These are phyloP conservation scores for Crotophaga sulcirostris DNA, from an alignment of 2,113 vertebrate species.

Conservation along the genomic window DNA sequence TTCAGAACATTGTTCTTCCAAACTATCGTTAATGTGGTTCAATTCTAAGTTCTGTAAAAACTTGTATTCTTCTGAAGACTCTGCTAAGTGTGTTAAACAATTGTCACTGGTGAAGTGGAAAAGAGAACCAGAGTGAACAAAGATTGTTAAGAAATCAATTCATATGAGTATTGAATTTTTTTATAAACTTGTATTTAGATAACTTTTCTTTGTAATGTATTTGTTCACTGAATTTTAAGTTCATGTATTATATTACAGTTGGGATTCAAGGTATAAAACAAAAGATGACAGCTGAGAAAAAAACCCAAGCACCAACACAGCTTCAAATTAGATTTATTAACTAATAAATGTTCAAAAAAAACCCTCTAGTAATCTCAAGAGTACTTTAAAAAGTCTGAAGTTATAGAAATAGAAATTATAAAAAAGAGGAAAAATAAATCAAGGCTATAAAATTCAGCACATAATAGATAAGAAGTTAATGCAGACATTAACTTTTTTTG, in stretches of 20 bases:
- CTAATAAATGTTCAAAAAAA: background rate
- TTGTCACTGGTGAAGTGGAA: background rate
- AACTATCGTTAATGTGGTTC: background rate
- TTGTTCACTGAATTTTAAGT: background rate
- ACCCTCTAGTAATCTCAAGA: background rate
- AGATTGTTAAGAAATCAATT: background rate
- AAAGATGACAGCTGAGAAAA: background rate
- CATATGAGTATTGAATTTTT: background rate
- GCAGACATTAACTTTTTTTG: background rate
- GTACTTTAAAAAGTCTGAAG: background rate
- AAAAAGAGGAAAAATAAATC: background rate
- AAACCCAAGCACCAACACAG: background rate
- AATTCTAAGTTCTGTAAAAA: background rate
- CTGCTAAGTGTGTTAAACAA: background rate
- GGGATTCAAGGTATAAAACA: background rate
- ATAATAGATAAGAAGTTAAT: background rate
- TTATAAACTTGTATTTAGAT: background rate
- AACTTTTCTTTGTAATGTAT: background rate
- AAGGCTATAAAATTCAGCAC: background rate
- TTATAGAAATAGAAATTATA: background rate
- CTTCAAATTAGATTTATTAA: background rate
- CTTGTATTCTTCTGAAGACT: background rate
- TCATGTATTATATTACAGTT: background rate
- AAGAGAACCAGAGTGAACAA: background rate
- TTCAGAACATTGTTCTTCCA: background rate